Percentiles rank a stretch among this genome's conserved stretches.
Conservation (phyloP, 2,113 vertebrate species). For the Fulmarus glacialis region DNA sequence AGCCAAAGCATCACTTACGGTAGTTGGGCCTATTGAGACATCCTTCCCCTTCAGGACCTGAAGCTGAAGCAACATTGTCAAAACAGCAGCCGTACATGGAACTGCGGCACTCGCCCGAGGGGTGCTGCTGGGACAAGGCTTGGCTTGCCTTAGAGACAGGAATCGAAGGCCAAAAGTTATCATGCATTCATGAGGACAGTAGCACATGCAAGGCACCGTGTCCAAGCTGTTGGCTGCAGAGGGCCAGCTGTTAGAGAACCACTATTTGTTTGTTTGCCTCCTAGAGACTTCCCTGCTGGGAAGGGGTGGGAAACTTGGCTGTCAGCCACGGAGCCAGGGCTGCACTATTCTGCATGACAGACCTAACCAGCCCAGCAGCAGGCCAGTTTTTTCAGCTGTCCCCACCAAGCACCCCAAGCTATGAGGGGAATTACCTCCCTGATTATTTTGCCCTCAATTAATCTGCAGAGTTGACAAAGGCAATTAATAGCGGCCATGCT, state of each 20-base stretch:
- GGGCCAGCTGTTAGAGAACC: neutral
- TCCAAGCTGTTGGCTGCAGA: neutral
- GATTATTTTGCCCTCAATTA: neutral
- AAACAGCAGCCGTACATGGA: conserved; percentile 91
- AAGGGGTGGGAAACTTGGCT: neutral
- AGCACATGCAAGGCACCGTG: neutral
- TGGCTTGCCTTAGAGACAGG: conserved; percentile 47
- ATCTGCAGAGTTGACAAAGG: neutral
- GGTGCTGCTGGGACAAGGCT: conserved; percentile 67
- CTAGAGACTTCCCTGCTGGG: neutral
- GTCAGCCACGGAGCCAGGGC: neutral
- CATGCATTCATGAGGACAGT: neutral
- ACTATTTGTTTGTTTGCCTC: neutral
- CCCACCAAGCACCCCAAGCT: neutral
- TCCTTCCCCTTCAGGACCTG: conserved; percentile 87
- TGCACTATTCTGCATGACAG: neutral
- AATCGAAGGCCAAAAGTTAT: conserved; percentile 28
- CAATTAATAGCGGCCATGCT: neutral
- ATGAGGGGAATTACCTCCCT: neutral
- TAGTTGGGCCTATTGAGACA: conserved; percentile 80
- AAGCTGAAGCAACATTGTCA: conserved; percentile 81
- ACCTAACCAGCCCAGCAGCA: neutral
- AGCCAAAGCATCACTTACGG: conserved; percentile 76
- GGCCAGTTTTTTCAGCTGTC: neutral
- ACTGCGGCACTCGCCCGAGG: conserved; percentile 74